Percentiles rank a stretch among this genome's conserved stretches.
These are phyloP conservation scores for Parauchenoglanis punctatus DNA, from an alignment of 2,797 vertebrate species.

Conservation along the genomic window DNA sequence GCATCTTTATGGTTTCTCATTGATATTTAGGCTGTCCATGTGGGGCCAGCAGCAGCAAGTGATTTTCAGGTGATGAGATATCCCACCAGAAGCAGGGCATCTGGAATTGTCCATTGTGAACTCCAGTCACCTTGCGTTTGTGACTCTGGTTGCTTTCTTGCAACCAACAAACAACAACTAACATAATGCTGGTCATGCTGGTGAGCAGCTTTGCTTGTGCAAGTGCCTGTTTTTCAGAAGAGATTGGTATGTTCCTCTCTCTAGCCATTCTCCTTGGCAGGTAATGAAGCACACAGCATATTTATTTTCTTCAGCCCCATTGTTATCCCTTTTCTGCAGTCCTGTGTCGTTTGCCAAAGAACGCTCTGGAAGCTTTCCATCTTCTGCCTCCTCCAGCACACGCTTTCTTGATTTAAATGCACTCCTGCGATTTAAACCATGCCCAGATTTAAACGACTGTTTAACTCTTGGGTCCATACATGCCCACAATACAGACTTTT, in stretches of 20 bases:
- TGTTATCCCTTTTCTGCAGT: constrained; percentile 7
- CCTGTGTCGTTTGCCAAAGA: background rate
- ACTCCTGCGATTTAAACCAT: constrained; percentile 3
- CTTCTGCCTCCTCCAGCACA: background rate
- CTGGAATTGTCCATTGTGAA: background rate
- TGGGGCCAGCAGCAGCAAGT: background rate
- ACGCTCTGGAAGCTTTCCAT: background rate
- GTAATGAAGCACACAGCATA: background rate
- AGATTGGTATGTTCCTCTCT: constrained; percentile 8
- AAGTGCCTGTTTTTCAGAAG: constrained; percentile 3
- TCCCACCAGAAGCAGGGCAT: background rate
- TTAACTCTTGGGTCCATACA: background rate
- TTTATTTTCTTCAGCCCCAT: constrained; percentile 3
- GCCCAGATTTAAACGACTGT: background rate
- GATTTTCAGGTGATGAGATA: background rate
- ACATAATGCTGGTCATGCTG: background rate
- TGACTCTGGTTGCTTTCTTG: background rate
- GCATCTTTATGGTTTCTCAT: background rate
- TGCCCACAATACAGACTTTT: background rate
- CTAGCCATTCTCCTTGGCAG: constrained; percentile 1
- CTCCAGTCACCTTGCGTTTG: background rate
- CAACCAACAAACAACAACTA: background rate
- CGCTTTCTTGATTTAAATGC: background rate
- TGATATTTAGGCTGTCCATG: background rate
- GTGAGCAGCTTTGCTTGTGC: background rate